These are phyloP conservation scores for Apotomis capreana DNA, from an alignment of 2,888 invertebrate genomes.

Conservation along the genomic window DNA sequence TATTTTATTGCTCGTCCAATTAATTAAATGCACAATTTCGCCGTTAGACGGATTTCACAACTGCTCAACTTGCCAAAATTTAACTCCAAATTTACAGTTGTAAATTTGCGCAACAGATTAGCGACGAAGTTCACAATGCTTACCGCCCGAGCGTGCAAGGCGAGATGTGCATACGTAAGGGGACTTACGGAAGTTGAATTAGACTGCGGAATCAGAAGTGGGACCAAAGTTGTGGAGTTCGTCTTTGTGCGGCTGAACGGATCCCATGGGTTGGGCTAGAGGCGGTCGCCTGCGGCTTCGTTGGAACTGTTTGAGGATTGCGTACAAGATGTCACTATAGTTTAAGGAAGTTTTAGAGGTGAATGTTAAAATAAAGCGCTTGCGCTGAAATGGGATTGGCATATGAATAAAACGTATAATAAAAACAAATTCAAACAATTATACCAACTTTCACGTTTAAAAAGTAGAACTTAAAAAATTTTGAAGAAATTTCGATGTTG, in stretches of 20 bases:
- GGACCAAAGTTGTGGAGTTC: not conserved
- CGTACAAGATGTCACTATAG: too few species aligned
- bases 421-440: too few species aligned
- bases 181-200: conserved; percentile 34
- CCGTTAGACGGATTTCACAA: not conserved
- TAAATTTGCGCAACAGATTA: conserved; percentile 29
- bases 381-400: too few species aligned
- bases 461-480: too few species aligned
- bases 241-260: not conserved
- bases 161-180: conserved; percentile 35
- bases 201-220: conserved; percentile 19
- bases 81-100: conserved; percentile 8
- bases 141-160: conserved; percentile 17
- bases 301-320: not conserved
- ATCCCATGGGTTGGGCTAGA: not conserved
- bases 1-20: too few species aligned
- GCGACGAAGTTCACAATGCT: conserved; percentile 28
- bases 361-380: too few species aligned
- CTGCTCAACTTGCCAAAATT: not conserved
- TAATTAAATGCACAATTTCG: not conserved
- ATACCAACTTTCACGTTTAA: too few species aligned
- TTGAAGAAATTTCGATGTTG: too few species aligned
- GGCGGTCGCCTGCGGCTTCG: not conserved
- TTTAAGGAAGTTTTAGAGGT: too few species aligned
- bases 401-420: too few species aligned